Percentiles rank a stretch among this genome's conserved stretches.
Conservation (phyloP, 2,113 vertebrate species). For the Mastomys coucha region DNA sequence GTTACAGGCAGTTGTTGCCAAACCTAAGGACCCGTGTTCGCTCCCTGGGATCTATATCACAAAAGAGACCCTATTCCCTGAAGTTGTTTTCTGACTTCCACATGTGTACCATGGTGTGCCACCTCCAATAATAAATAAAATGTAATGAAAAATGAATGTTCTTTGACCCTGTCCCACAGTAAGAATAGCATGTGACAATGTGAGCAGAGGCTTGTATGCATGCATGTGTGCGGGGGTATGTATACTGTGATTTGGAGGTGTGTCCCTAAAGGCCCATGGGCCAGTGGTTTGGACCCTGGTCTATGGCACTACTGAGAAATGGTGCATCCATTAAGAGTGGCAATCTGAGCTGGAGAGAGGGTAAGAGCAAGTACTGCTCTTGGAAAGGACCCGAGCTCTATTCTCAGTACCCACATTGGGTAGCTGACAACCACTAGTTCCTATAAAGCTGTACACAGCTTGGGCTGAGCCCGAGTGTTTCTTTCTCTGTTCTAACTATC, state of each 20-base stretch:
- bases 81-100: not conserved
- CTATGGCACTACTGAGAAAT: not conserved
- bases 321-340: not conserved
- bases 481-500: too few species aligned
- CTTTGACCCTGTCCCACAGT: not conserved
- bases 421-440: not conserved
- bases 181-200: slow-evolving; percentile 26
- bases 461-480: too few species aligned
- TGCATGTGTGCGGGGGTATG: not conserved
- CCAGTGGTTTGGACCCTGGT: not conserved
- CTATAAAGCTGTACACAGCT: not conserved
- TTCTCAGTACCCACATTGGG: not conserved
- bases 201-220: not conserved
- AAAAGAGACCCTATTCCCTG: not conserved
- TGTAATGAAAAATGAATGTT: not conserved
- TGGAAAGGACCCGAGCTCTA: not conserved
- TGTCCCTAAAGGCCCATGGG: not conserved
- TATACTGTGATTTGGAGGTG: not conserved
- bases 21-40: not conserved
- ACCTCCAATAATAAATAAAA: not conserved
- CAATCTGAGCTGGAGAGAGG: not conserved
- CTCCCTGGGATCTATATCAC: not conserved
- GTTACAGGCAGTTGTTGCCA: not conserved
- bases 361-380: too few species aligned
- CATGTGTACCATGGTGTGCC: too few species aligned